phyloP scores from a whole-genome alignment of 2,113 vertebrate genomes.

The Athene noctua region DNA sequence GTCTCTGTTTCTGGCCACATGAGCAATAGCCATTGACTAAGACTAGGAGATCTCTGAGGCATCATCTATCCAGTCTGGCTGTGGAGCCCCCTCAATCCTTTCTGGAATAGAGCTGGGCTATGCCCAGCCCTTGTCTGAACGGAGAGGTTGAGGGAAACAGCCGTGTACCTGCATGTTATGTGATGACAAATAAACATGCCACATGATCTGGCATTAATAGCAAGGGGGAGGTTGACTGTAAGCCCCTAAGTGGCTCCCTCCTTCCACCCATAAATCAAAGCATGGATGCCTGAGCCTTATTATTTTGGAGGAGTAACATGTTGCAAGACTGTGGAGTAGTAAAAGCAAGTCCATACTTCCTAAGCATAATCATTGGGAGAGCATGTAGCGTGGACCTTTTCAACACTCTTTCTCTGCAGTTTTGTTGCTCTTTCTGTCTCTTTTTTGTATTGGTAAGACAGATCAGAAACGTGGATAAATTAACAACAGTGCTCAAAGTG shows the following conservation, averaged over 20 bases:
- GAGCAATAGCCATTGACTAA: not conserved
- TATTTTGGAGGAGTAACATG: not conserved
- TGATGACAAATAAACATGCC: not conserved
- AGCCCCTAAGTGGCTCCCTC: not conserved
- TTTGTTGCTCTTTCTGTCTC: not conserved
- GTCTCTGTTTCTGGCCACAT: not conserved
- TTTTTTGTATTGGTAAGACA: not conserved
- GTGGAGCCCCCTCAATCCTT: not conserved
- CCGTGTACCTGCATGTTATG: not conserved
- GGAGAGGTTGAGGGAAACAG: not conserved
- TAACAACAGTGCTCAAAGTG: not conserved
- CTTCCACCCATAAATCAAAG: not conserved
- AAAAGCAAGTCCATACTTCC: not conserved
- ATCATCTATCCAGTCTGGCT: not conserved
- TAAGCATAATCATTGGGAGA: not conserved
- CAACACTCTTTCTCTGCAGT: not conserved
- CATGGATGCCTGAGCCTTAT: not conserved
- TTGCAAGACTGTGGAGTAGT: not conserved
- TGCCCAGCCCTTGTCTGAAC: not conserved
- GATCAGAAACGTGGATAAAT: not conserved
- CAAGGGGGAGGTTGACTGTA: not conserved
- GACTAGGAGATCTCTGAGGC: not conserved
- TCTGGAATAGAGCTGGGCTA: not conserved
- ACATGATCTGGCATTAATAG: not conserved
- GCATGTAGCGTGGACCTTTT: not conserved